Evolutionary conservation across 2,113 vertebrate genomes (phyloP), one percentile per base, ranked within the genome.

Genomic region (Eidolon helvum): DNA sequence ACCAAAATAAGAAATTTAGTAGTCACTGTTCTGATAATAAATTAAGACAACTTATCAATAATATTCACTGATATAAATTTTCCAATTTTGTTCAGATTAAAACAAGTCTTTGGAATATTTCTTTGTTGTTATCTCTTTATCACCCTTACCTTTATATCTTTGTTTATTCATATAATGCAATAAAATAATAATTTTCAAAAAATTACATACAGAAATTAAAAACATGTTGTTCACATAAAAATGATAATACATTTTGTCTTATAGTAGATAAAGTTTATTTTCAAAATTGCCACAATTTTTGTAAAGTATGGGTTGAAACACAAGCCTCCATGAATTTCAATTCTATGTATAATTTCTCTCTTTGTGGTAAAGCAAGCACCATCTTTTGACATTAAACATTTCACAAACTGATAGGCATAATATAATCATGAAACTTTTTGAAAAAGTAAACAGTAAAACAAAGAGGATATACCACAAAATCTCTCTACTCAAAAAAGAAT

Each of bases 341-440:
- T 63, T 80, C 26, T 48, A 71, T 40, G 5, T 80, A 10, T 59
- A 61, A 87, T 86, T 86, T 61, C 48, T 4, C 10, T 87, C 22
- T 79, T 93, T 45, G 84, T 55, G n/a, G 7, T 93, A 89, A 96
- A 80, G 71, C 38, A 97, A 82, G 33, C 40, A 50, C 10, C 19
- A 72, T 69, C 38, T 55, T 57, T 7, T 83, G 22, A 59, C 24
- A 68, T 45, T 71, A 91, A 88, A 66, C 71, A 93, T 86, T 88
- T 66, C 38, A 89, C 6, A 86, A 91, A 77, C 18, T 85, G 48
- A 94, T 96, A 93, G 84, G 19, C 3, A 65, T 6, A n/a, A 55
- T 14, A 79, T 48, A 57, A 85, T 43, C 38, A 82, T 15, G 19
- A 72, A 90, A 79, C 33, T 43, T 69, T 61, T 63, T 78, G 11